Conservation (phyloP, 2,888 invertebrate genomes). For the Bombylius discolor region DNA sequence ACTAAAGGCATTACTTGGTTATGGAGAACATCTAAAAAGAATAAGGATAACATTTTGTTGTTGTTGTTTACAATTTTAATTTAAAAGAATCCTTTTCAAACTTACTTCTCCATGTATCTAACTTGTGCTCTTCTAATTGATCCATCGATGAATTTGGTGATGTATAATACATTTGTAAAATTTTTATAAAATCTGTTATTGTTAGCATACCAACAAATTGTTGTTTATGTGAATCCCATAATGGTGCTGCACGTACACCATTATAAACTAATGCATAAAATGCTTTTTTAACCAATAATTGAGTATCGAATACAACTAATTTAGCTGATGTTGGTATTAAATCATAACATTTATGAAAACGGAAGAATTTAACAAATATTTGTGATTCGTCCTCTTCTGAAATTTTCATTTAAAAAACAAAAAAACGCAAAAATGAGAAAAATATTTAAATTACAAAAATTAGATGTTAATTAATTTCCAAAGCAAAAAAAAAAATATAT, state of each 20-base stretch:
- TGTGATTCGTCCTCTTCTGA: constrained; percentile 92
- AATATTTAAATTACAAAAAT: not conserved
- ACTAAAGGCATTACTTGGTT: constrained; percentile 78
- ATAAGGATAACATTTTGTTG: constrained; percentile 1
- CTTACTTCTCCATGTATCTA: constrained; percentile 90
- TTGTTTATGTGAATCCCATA: constrained; percentile 91
- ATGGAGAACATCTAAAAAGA: constrained; percentile 62
- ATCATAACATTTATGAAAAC: constrained; percentile 99
- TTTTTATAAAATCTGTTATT: constrained; percentile 98
- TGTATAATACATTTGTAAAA: constrained; percentile 94
- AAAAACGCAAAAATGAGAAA: constrained; percentile 29
- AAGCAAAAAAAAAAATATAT: not conserved
- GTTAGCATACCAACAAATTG: constrained; percentile 97
- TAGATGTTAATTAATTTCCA: too few species aligned
- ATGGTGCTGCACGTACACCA: constrained; percentile 92
- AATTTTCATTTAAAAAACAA: constrained; percentile 31
- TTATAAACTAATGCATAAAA: constrained; percentile 99
- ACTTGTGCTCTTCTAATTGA: constrained; percentile 90
- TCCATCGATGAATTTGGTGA: constrained; percentile 88
- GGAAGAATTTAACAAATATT: constrained; percentile 98
- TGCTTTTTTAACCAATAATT: constrained; percentile 93
- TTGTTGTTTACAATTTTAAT: not conserved
- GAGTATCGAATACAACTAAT: constrained; percentile 98
- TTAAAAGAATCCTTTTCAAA: constrained; percentile 14
- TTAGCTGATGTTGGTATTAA: constrained; percentile 98